Evolutionary conservation across 2,797 vertebrate species (phyloP).

Genomic region (Cyprinodon diabolis): DNA sequence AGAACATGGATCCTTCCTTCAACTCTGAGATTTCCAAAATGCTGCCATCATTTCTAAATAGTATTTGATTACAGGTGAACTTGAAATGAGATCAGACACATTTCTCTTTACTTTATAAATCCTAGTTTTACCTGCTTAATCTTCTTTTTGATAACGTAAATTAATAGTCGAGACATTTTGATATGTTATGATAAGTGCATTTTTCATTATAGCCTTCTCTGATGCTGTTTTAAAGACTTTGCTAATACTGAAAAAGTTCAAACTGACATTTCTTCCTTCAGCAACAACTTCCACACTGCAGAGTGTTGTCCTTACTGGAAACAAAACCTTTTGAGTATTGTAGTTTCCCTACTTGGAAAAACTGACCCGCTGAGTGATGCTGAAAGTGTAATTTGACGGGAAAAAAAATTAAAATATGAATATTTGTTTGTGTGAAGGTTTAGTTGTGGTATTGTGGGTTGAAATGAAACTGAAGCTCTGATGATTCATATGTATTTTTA

Average conservation of each 20-base stretch:
- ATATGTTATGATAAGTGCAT: not conserved
- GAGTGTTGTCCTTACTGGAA: not conserved
- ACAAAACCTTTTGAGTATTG: not conserved
- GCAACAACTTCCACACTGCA: not conserved
- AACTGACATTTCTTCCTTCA: not conserved
- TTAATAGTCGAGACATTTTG: too few relatives aligned
- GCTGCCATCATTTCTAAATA: not conserved
- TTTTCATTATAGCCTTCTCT: not conserved
- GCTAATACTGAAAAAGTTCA: not conserved
- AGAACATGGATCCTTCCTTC: not conserved
- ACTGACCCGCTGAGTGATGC: not conserved
- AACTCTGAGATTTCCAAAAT: not conserved
- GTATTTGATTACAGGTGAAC: not conserved
- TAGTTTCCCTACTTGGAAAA: too few relatives aligned
- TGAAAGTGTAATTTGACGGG: not conserved
- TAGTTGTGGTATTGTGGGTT: not conserved
- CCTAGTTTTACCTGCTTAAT: not conserved
- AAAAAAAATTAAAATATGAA: not conserved
- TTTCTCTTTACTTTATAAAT: not conserved
- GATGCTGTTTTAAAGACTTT: not conserved
- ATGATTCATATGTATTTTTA: slow-evolving; percentile 4
- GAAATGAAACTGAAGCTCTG: not conserved
- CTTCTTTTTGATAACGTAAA: not conserved
- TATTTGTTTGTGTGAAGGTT: not conserved
- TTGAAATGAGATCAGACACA: too few relatives aligned